Conservation (phyloP, 1,140 invertebrate species). For the Diorhabda carinulata region DNA sequence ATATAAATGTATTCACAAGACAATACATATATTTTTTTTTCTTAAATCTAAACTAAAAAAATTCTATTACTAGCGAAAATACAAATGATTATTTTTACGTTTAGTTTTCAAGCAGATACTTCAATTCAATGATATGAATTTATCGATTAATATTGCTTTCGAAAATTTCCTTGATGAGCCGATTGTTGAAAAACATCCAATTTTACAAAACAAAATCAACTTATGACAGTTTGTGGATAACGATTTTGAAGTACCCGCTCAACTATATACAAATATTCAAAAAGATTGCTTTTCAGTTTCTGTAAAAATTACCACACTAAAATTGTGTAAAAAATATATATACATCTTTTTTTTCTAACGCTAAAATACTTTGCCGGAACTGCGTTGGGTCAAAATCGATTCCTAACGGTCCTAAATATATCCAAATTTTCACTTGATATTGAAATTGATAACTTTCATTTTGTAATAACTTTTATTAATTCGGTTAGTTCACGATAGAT, state of each 20-base stretch:
- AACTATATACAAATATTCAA: conserved; percentile 30
- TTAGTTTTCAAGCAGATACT: conserved; percentile 35
- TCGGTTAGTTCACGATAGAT: too few relatives aligned
- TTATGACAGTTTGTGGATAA: conserved; percentile 19
- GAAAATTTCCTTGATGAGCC: conserved; percentile 5
- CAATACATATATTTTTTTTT: conserved; percentile 44
- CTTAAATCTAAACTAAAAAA: conserved; percentile 42
- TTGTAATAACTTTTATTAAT: too few relatives aligned
- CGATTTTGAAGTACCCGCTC: conserved; percentile 31
- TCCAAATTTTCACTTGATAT: too few relatives aligned
- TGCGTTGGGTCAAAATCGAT: too few relatives aligned
- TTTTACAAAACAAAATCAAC: conserved; percentile 22
- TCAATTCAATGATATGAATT: conserved; percentile 33
- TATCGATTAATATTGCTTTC: conserved; percentile 30
- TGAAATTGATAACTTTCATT: too few relatives aligned
- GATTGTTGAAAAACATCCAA: not conserved
- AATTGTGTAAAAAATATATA: conserved; percentile 33
- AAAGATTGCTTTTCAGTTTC: conserved; percentile 34
- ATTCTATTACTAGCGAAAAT: conserved; percentile 37
- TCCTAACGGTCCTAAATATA: too few relatives aligned
- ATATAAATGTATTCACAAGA: conserved; percentile 50
- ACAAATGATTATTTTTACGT: conserved; percentile 33
- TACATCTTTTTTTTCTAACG: conserved; percentile 28
- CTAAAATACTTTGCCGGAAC: conserved; percentile 7
- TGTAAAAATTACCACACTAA: conserved; percentile 22